Evolutionary conservation across 2,888 invertebrate genomes (phyloP).

Genomic region (Agrypnus murinus): DNA sequence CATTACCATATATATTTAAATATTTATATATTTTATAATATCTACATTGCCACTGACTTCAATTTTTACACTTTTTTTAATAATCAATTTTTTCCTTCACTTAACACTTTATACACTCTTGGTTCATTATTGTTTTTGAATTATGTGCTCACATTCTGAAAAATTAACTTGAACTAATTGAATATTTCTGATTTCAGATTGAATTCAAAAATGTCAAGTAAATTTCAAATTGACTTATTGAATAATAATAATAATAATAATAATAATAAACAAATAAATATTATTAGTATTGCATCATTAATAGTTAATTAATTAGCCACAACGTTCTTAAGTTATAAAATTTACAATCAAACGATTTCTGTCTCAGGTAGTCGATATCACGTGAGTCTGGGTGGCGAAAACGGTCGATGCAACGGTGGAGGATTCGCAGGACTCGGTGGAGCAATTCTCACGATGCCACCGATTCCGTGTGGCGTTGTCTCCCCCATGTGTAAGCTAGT

Average conservation of each 20-base stretch:
- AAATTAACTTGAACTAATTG: not conserved
- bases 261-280: slow-evolving; percentile 50
- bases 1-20: slow-evolving; percentile 48
- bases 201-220: too few species aligned
- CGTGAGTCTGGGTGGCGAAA: slow-evolving; percentile 70
- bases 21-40: slow-evolving; percentile 53
- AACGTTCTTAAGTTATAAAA: slow-evolving; percentile 36
- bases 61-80: slow-evolving; percentile 46
- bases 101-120: slow-evolving; percentile 42
- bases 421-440: slow-evolving; percentile 65
- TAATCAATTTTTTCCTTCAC: slow-evolving; percentile 34
- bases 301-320: too few species aligned
- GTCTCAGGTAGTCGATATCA: slow-evolving; percentile 65
- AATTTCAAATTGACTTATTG: slow-evolving; percentile 31
- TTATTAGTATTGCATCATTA: slow-evolving; percentile 51
- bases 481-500: slow-evolving; percentile 62
- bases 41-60: slow-evolving; percentile 56
- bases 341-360: slow-evolving; percentile 45
- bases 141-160: slow-evolving; percentile 39
- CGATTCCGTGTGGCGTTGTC: slow-evolving; percentile 52
- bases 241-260: not conserved
- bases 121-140: slow-evolving; percentile 36
- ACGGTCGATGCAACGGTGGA: slow-evolving; percentile 69
- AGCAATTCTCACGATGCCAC: slow-evolving; percentile 69
- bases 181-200: too few species aligned